phyloP scores from a whole-genome alignment of 2,888 invertebrate species.

The Dynastes grantii region DNA sequence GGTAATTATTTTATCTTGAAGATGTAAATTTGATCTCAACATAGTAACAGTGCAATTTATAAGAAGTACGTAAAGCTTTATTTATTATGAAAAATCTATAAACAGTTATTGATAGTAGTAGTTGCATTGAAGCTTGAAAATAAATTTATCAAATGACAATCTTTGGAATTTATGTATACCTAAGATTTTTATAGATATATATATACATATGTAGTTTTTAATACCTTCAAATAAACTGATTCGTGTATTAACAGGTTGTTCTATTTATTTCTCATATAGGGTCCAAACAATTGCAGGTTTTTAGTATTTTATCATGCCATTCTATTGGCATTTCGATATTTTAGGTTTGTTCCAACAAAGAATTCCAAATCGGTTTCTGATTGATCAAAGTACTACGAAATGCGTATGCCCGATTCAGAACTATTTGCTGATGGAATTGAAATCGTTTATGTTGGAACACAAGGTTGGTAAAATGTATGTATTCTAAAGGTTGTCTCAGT shows the following conservation, averaged over 20 bases:
- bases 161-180: conserved; percentile 4
- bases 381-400: too few species aligned
- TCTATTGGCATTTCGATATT: too few species aligned
- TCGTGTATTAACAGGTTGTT: neutral
- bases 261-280: neutral
- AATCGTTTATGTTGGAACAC: too few species aligned
- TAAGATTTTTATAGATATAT: neutral
- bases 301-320: too few species aligned
- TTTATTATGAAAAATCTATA: neutral
- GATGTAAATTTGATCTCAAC: neutral
- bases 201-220: neutral
- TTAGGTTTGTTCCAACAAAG: too few species aligned
- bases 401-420: too few species aligned
- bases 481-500: too few species aligned
- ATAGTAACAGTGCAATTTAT: conserved; percentile 17
- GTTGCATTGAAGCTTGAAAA: conserved; percentile 4
- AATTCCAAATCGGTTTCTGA: too few species aligned
- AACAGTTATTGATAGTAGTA: neutral
- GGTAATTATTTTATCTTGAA: neutral
- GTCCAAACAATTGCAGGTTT: too few species aligned
- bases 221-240: neutral
- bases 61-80: neutral
- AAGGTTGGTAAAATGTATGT: too few species aligned
- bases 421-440: too few species aligned
- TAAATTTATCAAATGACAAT: neutral